These are phyloP conservation scores for Buteo buteo DNA, from an alignment of 2,113 vertebrate species.

Conservation along the genomic window DNA sequence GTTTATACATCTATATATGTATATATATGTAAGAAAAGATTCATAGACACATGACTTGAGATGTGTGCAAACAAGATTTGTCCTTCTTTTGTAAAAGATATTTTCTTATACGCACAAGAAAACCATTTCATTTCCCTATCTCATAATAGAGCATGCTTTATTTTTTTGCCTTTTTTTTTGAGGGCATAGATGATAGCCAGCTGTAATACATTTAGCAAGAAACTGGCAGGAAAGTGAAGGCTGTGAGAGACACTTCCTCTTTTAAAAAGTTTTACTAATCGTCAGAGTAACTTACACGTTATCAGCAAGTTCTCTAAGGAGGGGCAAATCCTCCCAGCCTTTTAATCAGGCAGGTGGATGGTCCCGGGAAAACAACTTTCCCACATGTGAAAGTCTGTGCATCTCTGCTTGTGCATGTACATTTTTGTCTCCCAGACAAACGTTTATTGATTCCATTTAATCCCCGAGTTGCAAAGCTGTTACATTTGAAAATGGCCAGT, in stretches of 20 bases:
- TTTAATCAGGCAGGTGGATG: background rate
- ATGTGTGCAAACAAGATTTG: background rate
- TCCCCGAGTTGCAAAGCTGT: background rate
- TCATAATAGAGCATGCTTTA: background rate
- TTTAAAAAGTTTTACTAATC: background rate
- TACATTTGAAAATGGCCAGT: background rate
- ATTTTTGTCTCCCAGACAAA: background rate
- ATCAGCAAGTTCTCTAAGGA: background rate
- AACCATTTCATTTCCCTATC: background rate
- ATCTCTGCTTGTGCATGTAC: background rate
- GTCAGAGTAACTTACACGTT: background rate
- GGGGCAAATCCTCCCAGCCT: background rate
- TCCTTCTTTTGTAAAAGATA: background rate
- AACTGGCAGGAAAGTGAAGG: slow-evolving; percentile 1
- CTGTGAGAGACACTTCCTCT: background rate
- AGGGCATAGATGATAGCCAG: background rate
- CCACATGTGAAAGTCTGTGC: background rate
- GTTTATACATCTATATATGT: background rate
- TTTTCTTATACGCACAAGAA: background rate
- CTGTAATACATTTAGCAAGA: background rate
- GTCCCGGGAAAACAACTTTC: background rate
- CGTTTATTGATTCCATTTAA: background rate
- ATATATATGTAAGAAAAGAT: background rate
- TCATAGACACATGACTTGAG: background rate
- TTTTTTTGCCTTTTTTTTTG: background rate